Evolutionary conservation across 2,797 vertebrate species (phyloP), one percentile per base, ranked within the genome.

Genomic region (Euphonia xanthogaster): DNA sequence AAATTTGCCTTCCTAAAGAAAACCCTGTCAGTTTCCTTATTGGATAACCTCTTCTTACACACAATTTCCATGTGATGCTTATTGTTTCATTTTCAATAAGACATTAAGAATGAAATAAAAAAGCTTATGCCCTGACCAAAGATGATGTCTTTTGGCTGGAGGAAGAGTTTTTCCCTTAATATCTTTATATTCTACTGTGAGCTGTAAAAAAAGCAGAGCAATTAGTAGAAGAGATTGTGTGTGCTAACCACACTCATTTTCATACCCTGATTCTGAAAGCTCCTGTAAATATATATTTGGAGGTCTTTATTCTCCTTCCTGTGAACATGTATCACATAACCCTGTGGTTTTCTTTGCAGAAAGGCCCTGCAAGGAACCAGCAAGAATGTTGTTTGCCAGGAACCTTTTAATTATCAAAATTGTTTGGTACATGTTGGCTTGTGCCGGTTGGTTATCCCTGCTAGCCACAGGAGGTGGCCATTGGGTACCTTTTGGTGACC

Each of bases 401-500:
- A 85, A 70, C 12, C 5, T 79, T 90, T 70, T 53, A 53, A 60
- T 73, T 79, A 57, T 17, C 45, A 45, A 48, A 76, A 73, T 10
- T n/a, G 21, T 1, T 47, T 87, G 60, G 27, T 35, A 58, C 8
- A 5, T 27, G 23, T 54, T 85, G 39, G 15, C 20, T 62, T 66
- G 71, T n/a, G 48, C 28, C 86, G 40, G 25, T 23, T 91, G 44
- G 20, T 37, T 54, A 54, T 9, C 40, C 21, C 25, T 58, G 28
- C 63, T 27, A 47, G 50, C 35, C 40, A 24, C 47, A 54, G 58
- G 6, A 55, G 17, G 24, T 72, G 66, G 37, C 20, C 40, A 37
- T 4, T 0, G 0, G 35, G 3, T 66, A 33, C 55, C 22, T 76
- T 81, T 50, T 15, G 5, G 42, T 42, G 62, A 33, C 42, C 30